phyloP scores from a whole-genome alignment of 2,888 invertebrate genomes.

The Anarsia innoxiella region DNA sequence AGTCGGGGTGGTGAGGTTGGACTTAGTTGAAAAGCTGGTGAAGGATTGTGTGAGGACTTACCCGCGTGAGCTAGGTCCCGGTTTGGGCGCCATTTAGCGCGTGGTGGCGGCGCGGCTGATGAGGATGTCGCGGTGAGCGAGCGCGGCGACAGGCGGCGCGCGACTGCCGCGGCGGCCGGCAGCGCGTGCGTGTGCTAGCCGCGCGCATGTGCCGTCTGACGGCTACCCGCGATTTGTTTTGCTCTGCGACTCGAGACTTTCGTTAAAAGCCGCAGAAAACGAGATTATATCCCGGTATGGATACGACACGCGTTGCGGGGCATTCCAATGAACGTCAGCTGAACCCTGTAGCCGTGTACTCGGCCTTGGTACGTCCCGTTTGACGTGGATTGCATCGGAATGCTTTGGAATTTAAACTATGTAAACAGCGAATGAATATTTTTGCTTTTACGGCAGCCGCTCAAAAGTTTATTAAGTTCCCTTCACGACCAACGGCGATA shows the following conservation, averaged over 20 bases:
- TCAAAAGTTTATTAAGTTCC: not conserved
- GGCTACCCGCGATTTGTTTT: conserved; percentile 57
- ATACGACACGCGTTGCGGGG: conserved; percentile 47
- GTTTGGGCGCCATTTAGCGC: conserved; percentile 69
- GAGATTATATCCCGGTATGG: conserved; percentile 55
- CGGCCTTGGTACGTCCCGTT: conserved; percentile 40
- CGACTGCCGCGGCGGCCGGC: conserved; percentile 44
- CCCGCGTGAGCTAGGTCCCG: conserved; percentile 58
- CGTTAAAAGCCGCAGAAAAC: conserved; percentile 48
- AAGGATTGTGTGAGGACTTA: conserved; percentile 45
- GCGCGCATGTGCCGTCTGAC: conserved; percentile 54
- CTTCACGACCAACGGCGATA: not conserved
- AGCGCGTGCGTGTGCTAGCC: conserved; percentile 46
- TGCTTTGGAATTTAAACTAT: conserved; percentile 3
- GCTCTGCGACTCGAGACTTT: conserved; percentile 40
- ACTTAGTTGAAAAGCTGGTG: conserved; percentile 9
- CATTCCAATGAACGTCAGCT: conserved; percentile 48
- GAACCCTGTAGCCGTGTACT: conserved; percentile 39
- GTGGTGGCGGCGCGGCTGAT: conserved; percentile 42
- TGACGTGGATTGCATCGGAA: conserved; percentile 38
- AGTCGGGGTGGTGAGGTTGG: conserved; percentile 6
- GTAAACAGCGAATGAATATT: not conserved
- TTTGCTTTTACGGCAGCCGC: not conserved
- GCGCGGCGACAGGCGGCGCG: conserved; percentile 53
- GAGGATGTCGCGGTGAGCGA: conserved; percentile 32